Evolutionary conservation across 2,888 invertebrate species (phyloP).

Genomic region (Acanthopleura granulata): DNA sequence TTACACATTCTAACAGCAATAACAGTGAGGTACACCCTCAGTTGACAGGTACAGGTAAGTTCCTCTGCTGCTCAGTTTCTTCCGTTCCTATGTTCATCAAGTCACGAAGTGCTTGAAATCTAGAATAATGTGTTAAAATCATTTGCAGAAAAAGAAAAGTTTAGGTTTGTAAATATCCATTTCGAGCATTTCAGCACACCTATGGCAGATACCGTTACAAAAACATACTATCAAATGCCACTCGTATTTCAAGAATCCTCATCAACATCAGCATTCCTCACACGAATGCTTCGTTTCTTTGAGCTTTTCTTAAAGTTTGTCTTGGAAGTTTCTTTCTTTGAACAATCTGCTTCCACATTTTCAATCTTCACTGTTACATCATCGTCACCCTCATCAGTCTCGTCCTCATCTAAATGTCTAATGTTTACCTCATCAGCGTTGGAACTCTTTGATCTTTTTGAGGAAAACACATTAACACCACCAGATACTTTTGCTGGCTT

Average conservation of each 20-base stretch:
- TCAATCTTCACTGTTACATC: background rate
- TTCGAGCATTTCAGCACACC: too few relatives aligned
- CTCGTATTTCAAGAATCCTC: background rate
- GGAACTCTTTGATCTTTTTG: background rate
- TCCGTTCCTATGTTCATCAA: too few relatives aligned
- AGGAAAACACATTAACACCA: background rate
- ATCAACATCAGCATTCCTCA: background rate
- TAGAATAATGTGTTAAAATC: too few relatives aligned
- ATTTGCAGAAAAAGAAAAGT: too few relatives aligned
- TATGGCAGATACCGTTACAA: too few relatives aligned
- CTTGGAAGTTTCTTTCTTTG: background rate
- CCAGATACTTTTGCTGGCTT: conserved; percentile 14
- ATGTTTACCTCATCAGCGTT: background rate
- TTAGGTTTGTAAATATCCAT: too few relatives aligned
- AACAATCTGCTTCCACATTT: background rate
- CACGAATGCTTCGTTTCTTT: background rate
- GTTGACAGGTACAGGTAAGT: too few relatives aligned
- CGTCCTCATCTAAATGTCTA: background rate
- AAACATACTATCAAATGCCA: too few relatives aligned
- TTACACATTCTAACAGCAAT: too few relatives aligned
- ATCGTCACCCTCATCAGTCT: background rate
- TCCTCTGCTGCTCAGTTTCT: too few relatives aligned
- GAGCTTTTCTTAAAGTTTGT: background rate
- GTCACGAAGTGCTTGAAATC: too few relatives aligned
- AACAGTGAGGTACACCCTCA: too few relatives aligned